These are phyloP conservation scores for Formica aserva DNA, from an alignment of 2,888 invertebrate species.

Conservation along the genomic window DNA sequence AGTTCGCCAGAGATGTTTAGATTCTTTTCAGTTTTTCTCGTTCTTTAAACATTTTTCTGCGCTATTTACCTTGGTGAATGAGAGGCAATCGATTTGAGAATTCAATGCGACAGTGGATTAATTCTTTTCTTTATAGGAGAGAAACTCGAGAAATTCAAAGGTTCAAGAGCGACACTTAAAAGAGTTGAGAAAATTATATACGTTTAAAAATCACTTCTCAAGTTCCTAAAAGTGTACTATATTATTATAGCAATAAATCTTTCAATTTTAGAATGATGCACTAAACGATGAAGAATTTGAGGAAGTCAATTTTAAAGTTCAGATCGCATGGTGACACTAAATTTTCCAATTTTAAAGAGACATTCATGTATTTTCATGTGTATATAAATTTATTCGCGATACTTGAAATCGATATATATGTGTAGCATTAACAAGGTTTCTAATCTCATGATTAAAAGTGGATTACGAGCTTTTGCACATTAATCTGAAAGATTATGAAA, in stretches of 20 bases:
- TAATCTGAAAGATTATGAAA: background rate
- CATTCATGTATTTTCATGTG: background rate
- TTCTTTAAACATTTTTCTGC: background rate
- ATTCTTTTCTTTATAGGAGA: background rate
- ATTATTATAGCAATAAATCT: background rate
- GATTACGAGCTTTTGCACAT: background rate
- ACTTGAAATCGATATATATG: background rate
- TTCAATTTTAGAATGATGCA: background rate
- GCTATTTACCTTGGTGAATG: background rate
- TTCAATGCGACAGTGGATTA: background rate
- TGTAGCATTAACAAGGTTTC: background rate
- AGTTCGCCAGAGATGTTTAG: background rate
- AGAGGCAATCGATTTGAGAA: background rate
- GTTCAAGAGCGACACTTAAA: background rate
- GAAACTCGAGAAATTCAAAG: background rate
- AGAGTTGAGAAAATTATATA: background rate
- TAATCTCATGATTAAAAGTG: background rate
- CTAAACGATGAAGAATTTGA: background rate
- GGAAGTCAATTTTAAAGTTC: slow-evolving; percentile 5
- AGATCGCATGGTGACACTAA: background rate
- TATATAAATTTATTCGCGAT: background rate
- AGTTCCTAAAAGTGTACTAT: background rate
- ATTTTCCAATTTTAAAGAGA: background rate
- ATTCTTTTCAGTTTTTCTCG: background rate
- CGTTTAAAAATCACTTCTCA: background rate